phyloP scores from a whole-genome alignment of 2,797 vertebrate species.

The Fratercula arctica region DNA sequence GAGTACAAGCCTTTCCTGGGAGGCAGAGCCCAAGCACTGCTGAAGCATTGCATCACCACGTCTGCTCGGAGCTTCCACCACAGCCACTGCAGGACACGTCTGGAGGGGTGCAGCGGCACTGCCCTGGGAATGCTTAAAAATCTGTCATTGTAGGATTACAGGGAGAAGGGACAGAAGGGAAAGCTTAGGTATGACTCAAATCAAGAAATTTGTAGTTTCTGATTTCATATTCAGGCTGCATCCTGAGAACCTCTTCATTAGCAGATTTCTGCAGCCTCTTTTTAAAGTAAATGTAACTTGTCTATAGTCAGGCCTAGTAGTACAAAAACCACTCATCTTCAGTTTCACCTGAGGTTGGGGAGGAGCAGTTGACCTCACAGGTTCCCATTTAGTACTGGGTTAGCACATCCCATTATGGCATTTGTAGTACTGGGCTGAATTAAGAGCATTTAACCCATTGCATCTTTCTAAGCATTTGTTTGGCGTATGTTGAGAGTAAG shows the following conservation, averaged over 20 bases:
- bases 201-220: background rate
- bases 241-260: background rate
- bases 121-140: background rate
- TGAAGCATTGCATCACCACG: background rate
- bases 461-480: background rate
- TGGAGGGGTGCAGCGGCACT: background rate
- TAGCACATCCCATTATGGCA: background rate
- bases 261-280: background rate
- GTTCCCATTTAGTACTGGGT: background rate
- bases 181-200: background rate
- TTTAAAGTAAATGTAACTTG: background rate
- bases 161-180: background rate
- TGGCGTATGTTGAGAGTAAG: background rate
- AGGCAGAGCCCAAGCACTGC: background rate
- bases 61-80: background rate
- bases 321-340: background rate
- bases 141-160: background rate
- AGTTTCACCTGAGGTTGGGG: background rate
- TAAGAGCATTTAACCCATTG: background rate
- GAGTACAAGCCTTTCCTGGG: background rate
- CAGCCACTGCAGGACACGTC: background rate
- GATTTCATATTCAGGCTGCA: background rate
- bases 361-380: background rate
- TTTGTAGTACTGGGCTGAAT: background rate
- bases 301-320: background rate